Evolutionary conservation across 2,888 invertebrate genomes (phyloP).

Genomic region (Stenoptilia bipunctidactyla): DNA sequence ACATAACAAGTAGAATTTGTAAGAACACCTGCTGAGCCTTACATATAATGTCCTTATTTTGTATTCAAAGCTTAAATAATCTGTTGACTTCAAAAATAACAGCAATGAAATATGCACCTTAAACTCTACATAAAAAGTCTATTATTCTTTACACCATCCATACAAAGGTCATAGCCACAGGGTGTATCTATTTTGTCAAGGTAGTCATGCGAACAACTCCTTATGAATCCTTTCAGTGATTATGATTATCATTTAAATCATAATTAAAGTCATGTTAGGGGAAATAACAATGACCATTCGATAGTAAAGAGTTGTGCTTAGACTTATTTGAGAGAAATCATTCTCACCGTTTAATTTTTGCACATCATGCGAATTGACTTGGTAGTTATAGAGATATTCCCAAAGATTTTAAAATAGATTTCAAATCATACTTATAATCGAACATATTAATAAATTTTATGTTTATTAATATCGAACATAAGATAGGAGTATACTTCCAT

Average conservation of each 20-base stretch:
- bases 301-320: too few species aligned
- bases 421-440: too few species aligned
- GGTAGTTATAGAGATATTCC: too few species aligned
- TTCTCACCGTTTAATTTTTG: too few species aligned
- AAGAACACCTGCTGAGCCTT: conserved; percentile 56
- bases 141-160: neutral
- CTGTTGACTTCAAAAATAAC: neutral
- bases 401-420: too few species aligned
- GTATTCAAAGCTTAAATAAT: conserved; percentile 21
- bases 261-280: conserved; percentile 56
- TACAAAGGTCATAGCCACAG: conserved; percentile 45
- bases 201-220: conserved; percentile 60
- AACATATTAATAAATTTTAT: too few species aligned
- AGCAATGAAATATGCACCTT: neutral
- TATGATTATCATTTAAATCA: conserved; percentile 70
- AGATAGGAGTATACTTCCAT: too few species aligned
- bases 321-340: too few species aligned
- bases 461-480: too few species aligned
- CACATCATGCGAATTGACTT: too few species aligned
- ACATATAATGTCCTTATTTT: conserved; percentile 46
- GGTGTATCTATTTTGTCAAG: conserved; percentile 64
- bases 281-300: conserved; percentile 29
- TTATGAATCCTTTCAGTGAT: conserved; percentile 63
- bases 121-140: neutral
- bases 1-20: conserved; percentile 21